Percentiles rank a stretch among this genome's conserved stretches.
phyloP scores from a whole-genome alignment of 2,888 invertebrate species.

The Nezara viridula region DNA sequence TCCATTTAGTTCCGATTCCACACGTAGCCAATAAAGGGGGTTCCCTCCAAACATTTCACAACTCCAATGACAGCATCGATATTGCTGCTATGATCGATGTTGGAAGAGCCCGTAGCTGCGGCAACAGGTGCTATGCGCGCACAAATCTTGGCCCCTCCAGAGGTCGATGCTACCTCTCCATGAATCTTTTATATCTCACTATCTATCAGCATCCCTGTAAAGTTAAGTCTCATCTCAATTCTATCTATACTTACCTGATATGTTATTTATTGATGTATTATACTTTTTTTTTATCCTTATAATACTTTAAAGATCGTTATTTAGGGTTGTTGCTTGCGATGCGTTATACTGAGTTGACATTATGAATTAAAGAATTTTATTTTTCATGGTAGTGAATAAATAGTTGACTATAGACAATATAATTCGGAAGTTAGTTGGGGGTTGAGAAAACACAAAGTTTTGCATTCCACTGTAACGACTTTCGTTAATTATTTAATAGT shows the following conservation, averaged over 20 bases:
- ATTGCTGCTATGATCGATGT: slow-evolving; percentile 1
- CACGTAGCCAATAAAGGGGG: background rate
- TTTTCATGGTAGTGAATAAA: background rate
- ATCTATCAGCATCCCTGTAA: background rate
- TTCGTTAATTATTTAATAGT: too few species aligned
- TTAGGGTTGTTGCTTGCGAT: background rate
- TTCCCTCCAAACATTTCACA: background rate
- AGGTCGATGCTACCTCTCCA: slow-evolving; percentile 19
- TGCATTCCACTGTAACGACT: too few species aligned
- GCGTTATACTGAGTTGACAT: background rate
- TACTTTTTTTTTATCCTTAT: background rate
- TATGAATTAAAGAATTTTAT: background rate
- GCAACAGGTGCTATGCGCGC: slow-evolving; percentile 25
- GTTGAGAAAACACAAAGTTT: too few species aligned
- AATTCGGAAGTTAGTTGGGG: too few species aligned
- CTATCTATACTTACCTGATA: background rate
- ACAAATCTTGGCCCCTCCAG: slow-evolving; percentile 13
- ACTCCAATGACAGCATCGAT: background rate
- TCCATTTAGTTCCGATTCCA: slow-evolving; percentile 17
- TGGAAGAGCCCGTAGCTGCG: background rate
- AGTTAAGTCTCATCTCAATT: background rate
- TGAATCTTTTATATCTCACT: slow-evolving; percentile 45
- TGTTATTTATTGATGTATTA: background rate
- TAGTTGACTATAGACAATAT: background rate
- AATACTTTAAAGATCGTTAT: background rate